Conservation (phyloP, 2,797 vertebrate genomes). For the Leptatherina wallacei region DNA sequence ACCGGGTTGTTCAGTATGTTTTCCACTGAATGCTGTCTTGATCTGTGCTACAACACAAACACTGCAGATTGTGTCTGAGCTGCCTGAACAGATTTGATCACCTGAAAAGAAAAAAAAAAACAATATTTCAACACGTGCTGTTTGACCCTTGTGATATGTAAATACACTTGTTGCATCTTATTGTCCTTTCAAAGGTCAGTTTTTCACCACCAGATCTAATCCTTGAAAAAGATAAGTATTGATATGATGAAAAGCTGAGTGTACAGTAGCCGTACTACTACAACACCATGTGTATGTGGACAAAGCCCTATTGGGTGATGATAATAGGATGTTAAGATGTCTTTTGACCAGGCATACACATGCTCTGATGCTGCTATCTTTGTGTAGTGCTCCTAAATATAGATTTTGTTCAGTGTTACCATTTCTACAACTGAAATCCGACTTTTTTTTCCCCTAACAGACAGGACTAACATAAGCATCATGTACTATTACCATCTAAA, state of each 20-base stretch:
- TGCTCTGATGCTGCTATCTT: conserved; percentile 61
- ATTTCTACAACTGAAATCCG: conserved; percentile 33
- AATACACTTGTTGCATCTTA: conserved; percentile 62
- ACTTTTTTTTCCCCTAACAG: conserved; percentile 8
- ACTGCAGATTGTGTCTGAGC: conserved; percentile 46
- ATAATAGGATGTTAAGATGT: conserved; percentile 28
- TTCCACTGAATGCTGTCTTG: conserved; percentile 27
- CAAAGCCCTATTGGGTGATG: conserved; percentile 21
- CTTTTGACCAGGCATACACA: conserved; percentile 41
- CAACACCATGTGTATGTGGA: conserved; percentile 37
- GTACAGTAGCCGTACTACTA: conserved; percentile 37
- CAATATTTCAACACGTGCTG: conserved; percentile 43
- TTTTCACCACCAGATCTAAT: conserved; percentile 54
- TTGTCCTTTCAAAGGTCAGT: conserved; percentile 45
- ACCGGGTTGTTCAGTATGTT: conserved; percentile 31
- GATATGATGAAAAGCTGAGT: conserved; percentile 42
- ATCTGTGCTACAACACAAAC: conserved; percentile 38
- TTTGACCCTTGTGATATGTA: conserved; percentile 59
- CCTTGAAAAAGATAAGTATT: conserved; percentile 55
- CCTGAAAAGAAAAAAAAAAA: conserved; percentile 3
- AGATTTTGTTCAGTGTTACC: conserved; percentile 70
- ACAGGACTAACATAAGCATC: conserved; percentile 20
- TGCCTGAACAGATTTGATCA: conserved; percentile 53
- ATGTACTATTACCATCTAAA: conserved; percentile 48
- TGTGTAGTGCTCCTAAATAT: conserved; percentile 45